Conservation (phyloP, 2,888 invertebrate genomes). For the Philaethria dido region DNA sequence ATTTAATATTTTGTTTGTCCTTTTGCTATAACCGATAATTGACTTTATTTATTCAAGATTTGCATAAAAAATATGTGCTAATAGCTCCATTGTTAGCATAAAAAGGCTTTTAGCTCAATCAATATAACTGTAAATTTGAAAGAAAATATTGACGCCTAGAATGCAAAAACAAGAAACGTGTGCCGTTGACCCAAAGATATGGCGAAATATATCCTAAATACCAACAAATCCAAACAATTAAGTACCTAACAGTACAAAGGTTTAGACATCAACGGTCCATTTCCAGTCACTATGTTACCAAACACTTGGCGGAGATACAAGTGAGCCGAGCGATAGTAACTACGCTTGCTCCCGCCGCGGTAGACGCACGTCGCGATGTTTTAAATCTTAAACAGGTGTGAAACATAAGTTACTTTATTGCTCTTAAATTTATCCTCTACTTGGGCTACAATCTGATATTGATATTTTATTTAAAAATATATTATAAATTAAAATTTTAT, state of each 20-base stretch:
- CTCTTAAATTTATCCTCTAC: too few species aligned
- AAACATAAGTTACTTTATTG: constrained; percentile 13
- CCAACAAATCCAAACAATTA: constrained; percentile 56
- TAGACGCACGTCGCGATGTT: constrained; percentile 64
- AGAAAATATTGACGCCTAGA: constrained; percentile 40
- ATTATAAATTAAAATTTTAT: neutral
- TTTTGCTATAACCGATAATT: constrained; percentile 5
- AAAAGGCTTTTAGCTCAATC: constrained; percentile 33
- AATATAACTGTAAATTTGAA: constrained; percentile 42
- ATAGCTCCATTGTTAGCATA: constrained; percentile 24
- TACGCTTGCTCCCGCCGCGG: constrained; percentile 57
- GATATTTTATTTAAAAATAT: neutral
- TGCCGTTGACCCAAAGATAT: constrained; percentile 51
- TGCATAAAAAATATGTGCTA: constrained; percentile 19
- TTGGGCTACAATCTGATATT: too few species aligned
- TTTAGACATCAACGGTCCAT: constrained; percentile 67
- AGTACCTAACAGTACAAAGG: constrained; percentile 57
- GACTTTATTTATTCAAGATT: constrained; percentile 7
- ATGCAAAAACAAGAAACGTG: constrained; percentile 41
- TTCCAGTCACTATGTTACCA: constrained; percentile 49
- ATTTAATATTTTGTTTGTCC: neutral
- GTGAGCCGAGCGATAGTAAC: constrained; percentile 55
- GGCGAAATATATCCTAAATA: constrained; percentile 54
- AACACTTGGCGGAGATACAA: constrained; percentile 47
- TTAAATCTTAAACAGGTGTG: constrained; percentile 50